Percentiles rank a stretch among this genome's conserved stretches.
phyloP scores from a whole-genome alignment of 2,888 invertebrate species.

The Tipula helvola region DNA sequence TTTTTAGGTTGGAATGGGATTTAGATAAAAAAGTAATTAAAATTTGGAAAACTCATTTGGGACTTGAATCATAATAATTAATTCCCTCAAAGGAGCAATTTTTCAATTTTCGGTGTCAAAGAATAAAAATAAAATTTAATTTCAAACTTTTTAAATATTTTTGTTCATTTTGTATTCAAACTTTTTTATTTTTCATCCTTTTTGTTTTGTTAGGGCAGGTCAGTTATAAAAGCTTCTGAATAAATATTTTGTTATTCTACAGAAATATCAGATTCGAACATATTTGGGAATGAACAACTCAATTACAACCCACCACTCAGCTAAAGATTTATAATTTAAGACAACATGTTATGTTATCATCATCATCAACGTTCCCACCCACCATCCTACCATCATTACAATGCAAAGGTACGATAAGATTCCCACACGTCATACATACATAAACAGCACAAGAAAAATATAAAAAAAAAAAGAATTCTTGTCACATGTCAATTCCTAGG shows the following conservation, averaged over 20 bases:
- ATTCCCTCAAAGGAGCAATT: no score
- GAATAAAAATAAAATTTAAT: neutral
- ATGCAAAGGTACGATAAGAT: no score
- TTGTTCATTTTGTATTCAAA: neutral
- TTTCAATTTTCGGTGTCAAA: neutral
- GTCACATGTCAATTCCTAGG: neutral
- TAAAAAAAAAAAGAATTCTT: neutral
- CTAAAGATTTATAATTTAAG: neutral
- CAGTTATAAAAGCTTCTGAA: neutral
- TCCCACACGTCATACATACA: neutral
- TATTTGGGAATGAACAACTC: neutral
- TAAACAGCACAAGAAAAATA: no score
- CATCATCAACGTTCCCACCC: neutral
- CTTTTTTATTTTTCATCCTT: neutral
- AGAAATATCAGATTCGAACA: no score
- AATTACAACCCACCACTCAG: neutral
- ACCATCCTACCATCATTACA: neutral
- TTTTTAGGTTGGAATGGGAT: neutral
- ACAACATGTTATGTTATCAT: neutral
- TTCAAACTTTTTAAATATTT: neutral
- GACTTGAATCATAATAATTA: neutral
- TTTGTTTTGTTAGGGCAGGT: neutral
- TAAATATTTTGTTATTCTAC: no score
- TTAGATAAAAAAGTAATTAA: neutral
- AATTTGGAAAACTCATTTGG: neutral